Percentiles rank a stretch among this genome's conserved stretches.
Evolutionary conservation across 1,140 invertebrate genomes (phyloP).

Genomic region (Eufriesea mexicana): DNA sequence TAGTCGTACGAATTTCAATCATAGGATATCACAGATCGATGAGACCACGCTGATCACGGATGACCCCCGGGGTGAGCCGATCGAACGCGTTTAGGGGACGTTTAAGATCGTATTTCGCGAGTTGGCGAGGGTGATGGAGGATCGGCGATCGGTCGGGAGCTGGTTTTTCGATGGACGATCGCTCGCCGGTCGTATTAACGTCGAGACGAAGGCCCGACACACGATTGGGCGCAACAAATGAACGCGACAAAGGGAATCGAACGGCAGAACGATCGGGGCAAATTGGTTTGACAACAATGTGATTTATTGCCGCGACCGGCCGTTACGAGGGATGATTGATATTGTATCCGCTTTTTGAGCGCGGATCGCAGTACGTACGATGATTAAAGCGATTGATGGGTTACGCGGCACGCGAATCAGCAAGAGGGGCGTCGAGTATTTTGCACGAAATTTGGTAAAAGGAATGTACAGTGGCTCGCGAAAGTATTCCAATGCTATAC

Average conservation of each 20-base stretch:
- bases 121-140: too few relatives aligned
- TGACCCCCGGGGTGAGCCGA: too few relatives aligned
- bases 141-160: background rate
- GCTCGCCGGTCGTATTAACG: slow-evolving; percentile 14
- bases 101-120: background rate
- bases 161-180: background rate
- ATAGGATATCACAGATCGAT: too few relatives aligned
- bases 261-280: slow-evolving; percentile 31
- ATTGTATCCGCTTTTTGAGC: slow-evolving; percentile 46
- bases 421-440: background rate
- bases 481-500: too few relatives aligned
- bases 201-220: background rate
- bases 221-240: slow-evolving; percentile 34
- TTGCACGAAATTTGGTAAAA: background rate
- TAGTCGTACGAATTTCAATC: too few relatives aligned
- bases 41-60: too few relatives aligned
- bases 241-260: slow-evolving; percentile 34
- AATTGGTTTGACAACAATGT: slow-evolving; percentile 47
- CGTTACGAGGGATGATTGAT: slow-evolving; percentile 39
- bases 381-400: slow-evolving; percentile 46
- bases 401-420: background rate
- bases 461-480: too few relatives aligned
- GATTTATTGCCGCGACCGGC: slow-evolving; percentile 31
- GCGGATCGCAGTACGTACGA: background rate
- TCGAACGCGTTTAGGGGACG: background rate